Evolutionary conservation across 1,140 invertebrate species (phyloP), one percentile per base, ranked within the genome.

Genomic region (Philopotamus ludificatus): DNA sequence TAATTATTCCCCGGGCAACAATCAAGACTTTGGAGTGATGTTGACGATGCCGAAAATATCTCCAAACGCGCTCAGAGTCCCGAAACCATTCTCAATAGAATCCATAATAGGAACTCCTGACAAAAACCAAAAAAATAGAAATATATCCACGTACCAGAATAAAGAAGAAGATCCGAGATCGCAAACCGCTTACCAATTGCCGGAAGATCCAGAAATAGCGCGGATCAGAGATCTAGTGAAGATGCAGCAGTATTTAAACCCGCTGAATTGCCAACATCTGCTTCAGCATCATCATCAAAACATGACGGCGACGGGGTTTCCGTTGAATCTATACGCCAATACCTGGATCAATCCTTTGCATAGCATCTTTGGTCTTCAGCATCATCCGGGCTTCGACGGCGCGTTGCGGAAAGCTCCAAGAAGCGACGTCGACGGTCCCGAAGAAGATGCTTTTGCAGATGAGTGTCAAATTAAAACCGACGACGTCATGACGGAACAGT

Each of bases 191-290:
- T 22, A 3, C 15, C 10, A 12, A 16, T 8, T 20, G 10, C 41
- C 50, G 18, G 67, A 68, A 25, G 58, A 65, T 22, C 49, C 60
- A 8, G 63, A 65, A 51, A 42, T 65, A n/a, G 20, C 16, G 2
- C 65, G 67, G 28, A 61, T 68, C 15, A 61, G 63, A 58, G 67
- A 68, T 15, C 41, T 68, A 23, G 57, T 68, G n/a, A 68, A 65
- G 23, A 65, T 68, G 58, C 67, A 68, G 41, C 67, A 68, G 28
- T 68, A 68, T 62, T 28, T 68, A 39, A 68, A 68, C 51, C 67
- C 67, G 42, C 49, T 68, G 12, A 68, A 63, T 34, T 63, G 62
- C 21, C 61, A 64, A 20, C 58, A 65, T 12, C 55, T 68, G 10
- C 58, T 65, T 15, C 63, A 65, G 23, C 53, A 63, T 15, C n/a